Percentiles rank a stretch among this genome's conserved stretches.
Evolutionary conservation across 2,888 invertebrate species (phyloP).

Genomic region (Theretra japonica): DNA sequence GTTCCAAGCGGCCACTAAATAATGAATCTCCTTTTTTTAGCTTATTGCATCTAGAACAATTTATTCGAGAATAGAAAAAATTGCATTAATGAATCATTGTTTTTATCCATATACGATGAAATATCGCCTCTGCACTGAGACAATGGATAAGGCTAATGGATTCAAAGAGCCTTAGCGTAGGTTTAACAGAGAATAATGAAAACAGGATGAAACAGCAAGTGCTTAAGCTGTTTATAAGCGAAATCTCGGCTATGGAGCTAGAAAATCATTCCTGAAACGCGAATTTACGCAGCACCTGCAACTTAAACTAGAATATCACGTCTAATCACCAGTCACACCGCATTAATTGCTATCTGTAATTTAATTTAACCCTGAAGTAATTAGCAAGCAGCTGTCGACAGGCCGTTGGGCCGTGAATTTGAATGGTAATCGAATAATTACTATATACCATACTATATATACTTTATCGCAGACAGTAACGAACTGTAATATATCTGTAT

Average conservation of each 20-base stretch:
- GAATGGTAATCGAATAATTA: neutral
- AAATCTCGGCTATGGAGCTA: neutral
- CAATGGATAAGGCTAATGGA: too few species aligned
- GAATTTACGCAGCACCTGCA: neutral
- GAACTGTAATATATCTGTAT: too few species aligned
- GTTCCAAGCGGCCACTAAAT: too few species aligned
- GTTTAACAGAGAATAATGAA: neutral
- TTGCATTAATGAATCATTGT: too few species aligned
- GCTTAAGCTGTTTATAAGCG: conserved; percentile 2
- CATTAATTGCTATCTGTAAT: conserved; percentile 23
- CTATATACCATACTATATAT: neutral
- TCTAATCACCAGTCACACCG: neutral
- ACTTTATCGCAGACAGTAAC: too few species aligned
- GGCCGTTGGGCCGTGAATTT: conserved; percentile 8
- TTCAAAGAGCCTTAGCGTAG: neutral
- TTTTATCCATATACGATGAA: too few species aligned
- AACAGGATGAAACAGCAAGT: neutral
- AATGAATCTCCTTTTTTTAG: too few species aligned
- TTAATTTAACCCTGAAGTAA: conserved; percentile 22
- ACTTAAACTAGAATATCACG: neutral
- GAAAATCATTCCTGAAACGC: neutral
- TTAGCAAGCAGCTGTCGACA: conserved; percentile 14
- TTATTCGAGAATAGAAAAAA: too few species aligned
- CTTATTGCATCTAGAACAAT: too few species aligned
- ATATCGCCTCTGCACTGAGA: too few species aligned